Percentiles rank a stretch among this genome's conserved stretches.
phyloP scores from a whole-genome alignment of 2,113 vertebrate species.

The Hypanus sabinus region DNA sequence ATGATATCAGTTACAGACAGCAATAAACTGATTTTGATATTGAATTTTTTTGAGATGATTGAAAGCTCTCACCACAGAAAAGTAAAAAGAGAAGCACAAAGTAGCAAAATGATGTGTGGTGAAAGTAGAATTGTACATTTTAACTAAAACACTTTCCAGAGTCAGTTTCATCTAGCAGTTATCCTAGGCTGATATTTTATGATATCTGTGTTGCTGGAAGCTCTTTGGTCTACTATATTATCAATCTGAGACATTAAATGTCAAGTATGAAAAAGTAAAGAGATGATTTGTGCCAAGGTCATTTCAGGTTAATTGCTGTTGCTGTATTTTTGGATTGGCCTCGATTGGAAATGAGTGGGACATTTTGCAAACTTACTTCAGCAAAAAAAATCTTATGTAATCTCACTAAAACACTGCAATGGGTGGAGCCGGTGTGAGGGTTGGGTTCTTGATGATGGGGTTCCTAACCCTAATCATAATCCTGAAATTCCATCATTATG shows the following conservation, averaged over 20 bases:
- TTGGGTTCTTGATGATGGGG: too few species aligned
- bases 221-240: background rate
- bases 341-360: background rate
- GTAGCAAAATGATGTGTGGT: too few species aligned
- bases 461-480: too few species aligned
- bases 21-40: too few species aligned
- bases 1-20: too few species aligned
- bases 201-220: background rate
- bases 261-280: background rate
- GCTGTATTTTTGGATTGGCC: background rate
- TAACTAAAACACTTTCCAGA: too few species aligned
- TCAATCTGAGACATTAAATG: background rate
- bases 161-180: background rate
- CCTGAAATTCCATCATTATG: too few species aligned
- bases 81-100: too few species aligned
- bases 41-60: background rate
- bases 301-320: conserved; percentile 18
- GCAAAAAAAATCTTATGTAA: background rate
- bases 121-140: too few species aligned
- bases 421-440: background rate
- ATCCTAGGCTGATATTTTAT: background rate
- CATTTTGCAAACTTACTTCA: background rate
- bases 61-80: too few species aligned
- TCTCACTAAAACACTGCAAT: background rate
- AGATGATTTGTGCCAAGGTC: background rate